phyloP scores from a whole-genome alignment of 2,113 vertebrate species.

The Marcusenius ussheri region DNA sequence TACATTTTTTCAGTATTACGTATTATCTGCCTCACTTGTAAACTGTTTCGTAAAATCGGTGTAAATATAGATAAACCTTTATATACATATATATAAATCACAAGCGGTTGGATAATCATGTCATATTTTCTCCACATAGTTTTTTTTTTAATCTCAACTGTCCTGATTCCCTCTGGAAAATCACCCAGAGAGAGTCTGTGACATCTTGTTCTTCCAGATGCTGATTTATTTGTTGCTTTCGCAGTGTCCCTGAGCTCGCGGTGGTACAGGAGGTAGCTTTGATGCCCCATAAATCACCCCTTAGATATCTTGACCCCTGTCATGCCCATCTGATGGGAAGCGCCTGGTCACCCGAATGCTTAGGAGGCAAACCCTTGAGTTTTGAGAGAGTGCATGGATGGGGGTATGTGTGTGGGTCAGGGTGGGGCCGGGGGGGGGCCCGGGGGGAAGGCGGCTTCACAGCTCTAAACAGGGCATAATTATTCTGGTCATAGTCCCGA shows the following conservation, averaged over 20 bases:
- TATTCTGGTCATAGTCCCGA: background rate
- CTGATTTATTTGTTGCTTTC: background rate
- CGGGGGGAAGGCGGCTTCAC: background rate
- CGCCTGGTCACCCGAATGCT: background rate
- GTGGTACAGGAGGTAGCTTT: background rate
- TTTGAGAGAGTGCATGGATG: background rate
- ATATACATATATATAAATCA: background rate
- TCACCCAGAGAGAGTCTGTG: background rate
- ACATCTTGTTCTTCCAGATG: background rate
- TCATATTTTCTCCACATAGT: background rate
- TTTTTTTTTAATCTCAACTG: background rate
- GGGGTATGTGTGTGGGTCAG: background rate
- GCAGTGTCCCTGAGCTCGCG: background rate
- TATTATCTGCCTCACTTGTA: background rate
- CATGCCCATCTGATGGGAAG: background rate
- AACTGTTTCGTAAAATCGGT: background rate
- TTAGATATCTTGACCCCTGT: background rate
- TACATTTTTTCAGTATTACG: background rate
- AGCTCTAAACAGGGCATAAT: background rate
- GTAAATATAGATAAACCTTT: background rate
- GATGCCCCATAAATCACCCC: background rate
- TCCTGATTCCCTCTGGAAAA: slow-evolving; percentile 3
- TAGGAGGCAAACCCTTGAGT: background rate
- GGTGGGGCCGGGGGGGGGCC: background rate
- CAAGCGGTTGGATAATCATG: background rate